phyloP scores from a whole-genome alignment of 2,888 invertebrate species.

The Isotomurus palustris region DNA sequence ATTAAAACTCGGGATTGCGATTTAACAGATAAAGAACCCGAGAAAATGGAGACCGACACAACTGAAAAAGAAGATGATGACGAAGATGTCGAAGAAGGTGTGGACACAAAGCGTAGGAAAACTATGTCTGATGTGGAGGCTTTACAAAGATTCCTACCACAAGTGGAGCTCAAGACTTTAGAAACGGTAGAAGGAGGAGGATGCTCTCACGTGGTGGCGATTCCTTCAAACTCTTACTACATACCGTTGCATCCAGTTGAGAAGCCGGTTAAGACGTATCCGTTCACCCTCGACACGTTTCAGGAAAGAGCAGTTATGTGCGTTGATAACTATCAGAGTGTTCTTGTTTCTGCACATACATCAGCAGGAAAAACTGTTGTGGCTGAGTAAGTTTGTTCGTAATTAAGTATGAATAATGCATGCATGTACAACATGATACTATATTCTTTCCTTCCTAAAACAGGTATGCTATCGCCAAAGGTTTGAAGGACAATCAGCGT shows the following conservation, averaged over 20 bases:
- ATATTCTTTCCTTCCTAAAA: neutral
- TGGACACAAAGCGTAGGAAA: conserved; percentile 46
- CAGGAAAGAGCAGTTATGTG: conserved; percentile 95
- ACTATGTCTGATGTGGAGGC: conserved; percentile 46
- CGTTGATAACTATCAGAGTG: conserved; percentile 96
- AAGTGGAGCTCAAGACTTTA: conserved; percentile 81
- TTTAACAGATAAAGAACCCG: no score
- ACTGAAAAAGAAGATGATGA: conserved; percentile 26
- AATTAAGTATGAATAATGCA: neutral
- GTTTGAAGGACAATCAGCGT: conserved; percentile 86
- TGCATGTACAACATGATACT: neutral
- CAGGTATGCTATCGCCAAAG: conserved; percentile 91
- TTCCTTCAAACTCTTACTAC: conserved; percentile 80
- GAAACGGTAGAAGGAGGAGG: conserved; percentile 73
- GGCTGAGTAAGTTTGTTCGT: conserved; percentile 72
- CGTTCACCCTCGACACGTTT: conserved; percentile 93
- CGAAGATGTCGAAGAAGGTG: conserved; percentile 46
- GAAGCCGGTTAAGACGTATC: conserved; percentile 76
- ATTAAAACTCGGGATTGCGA: no score
- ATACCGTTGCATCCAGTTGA: conserved; percentile 58
- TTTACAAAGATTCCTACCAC: conserved; percentile 68
- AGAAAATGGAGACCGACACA: no score
- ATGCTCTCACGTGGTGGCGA: conserved; percentile 93
- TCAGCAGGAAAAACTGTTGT: conserved; percentile 98
- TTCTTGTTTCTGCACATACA: conserved; percentile 97